Evolutionary conservation across 1,140 invertebrate genomes (phyloP).

Genomic region (Zaprionus lachaisei): DNA sequence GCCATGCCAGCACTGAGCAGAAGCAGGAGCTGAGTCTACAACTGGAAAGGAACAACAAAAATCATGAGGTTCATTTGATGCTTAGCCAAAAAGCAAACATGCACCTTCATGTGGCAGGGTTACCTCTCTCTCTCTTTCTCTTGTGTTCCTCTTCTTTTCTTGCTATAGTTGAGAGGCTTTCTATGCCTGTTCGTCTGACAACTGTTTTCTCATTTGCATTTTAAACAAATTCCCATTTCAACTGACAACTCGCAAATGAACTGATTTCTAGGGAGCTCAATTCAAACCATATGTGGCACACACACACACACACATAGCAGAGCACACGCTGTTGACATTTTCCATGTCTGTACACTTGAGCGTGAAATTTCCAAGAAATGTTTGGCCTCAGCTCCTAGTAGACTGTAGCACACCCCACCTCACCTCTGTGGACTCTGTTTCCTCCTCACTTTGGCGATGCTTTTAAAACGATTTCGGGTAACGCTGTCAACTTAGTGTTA

Average conservation of each 20-base stretch:
- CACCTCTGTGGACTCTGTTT: not conserved
- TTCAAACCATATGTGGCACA: slow-evolving; percentile 50
- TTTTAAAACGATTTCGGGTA: slow-evolving; percentile 32
- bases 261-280: slow-evolving; percentile 54
- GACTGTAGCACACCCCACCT: too few relatives aligned
- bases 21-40: slow-evolving; percentile 13
- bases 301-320: slow-evolving; percentile 24
- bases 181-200: slow-evolving; percentile 26
- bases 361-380: slow-evolving; percentile 56
- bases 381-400: not conserved
- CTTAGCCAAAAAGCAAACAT: slow-evolving; percentile 44
- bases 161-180: slow-evolving; percentile 31
- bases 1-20: slow-evolving; percentile 45
- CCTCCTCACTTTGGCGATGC: slow-evolving; percentile 15
- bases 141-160: slow-evolving; percentile 30
- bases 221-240: slow-evolving; percentile 43
- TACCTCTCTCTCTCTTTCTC: slow-evolving; percentile 25
- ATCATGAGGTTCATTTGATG: slow-evolving; percentile 35
- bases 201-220: slow-evolving; percentile 59
- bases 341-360: slow-evolving; percentile 20
- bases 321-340: slow-evolving; percentile 25
- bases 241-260: slow-evolving; percentile 48
- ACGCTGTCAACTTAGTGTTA: slow-evolving; percentile 57
- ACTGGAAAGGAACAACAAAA: slow-evolving; percentile 16
- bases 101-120: slow-evolving; percentile 49